Conservation (phyloP, 1,140 invertebrate genomes). For the Heliconius himera region DNA sequence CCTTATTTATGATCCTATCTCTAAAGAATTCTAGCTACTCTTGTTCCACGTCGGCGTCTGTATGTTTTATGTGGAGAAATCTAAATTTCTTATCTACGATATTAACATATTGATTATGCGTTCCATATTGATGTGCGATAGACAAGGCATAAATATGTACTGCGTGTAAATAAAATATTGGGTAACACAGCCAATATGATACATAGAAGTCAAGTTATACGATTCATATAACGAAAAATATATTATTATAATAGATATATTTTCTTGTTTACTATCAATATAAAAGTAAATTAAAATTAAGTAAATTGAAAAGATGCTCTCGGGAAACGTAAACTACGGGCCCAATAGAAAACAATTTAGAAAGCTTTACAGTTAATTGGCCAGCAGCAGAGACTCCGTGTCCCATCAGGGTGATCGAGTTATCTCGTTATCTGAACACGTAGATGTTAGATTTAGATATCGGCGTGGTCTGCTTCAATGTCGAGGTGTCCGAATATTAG, state of each 20-base stretch:
- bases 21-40: slow-evolving; percentile 65
- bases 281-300: too few relatives aligned
- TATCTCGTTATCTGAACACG: slow-evolving; percentile 73
- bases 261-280: too few relatives aligned
- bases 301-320: not conserved
- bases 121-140: slow-evolving; percentile 69
- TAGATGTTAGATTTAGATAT: slow-evolving; percentile 65
- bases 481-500: slow-evolving; percentile 76
- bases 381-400: slow-evolving; percentile 36
- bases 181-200: not conserved
- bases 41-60: slow-evolving; percentile 63
- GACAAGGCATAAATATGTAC: slow-evolving; percentile 40
- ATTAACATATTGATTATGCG: slow-evolving; percentile 78
- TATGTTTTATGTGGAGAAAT: slow-evolving; percentile 69
- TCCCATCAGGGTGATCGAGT: slow-evolving; percentile 65
- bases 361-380: slow-evolving; percentile 39
- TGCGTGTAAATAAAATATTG: slow-evolving; percentile 7
- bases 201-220: not conserved
- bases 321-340: not conserved
- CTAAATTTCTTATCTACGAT: slow-evolving; percentile 73
- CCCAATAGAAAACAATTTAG: slow-evolving; percentile 26
- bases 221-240: not conserved
- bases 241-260: too few relatives aligned
- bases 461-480: slow-evolving; percentile 55
- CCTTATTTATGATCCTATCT: slow-evolving; percentile 73